Evolutionary conservation across 2,113 vertebrate species (phyloP), one percentile per base, ranked within the genome.

Genomic region (Gopherus flavomarginatus): DNA sequence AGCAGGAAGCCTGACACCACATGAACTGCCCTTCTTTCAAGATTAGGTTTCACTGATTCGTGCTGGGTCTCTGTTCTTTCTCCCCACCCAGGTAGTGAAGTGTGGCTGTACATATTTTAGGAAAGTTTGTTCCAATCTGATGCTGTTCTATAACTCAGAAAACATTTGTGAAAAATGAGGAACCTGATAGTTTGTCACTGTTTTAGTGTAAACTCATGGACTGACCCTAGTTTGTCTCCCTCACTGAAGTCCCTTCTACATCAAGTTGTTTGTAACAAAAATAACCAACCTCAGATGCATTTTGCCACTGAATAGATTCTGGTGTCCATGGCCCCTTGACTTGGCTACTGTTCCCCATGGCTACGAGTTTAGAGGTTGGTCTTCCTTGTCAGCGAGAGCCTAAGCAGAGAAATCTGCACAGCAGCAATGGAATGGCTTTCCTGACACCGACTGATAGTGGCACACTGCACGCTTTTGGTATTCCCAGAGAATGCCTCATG

Each of bases 211-310:
- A 77, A 26, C 38, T 77, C 24, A 26, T 77, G 11, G 38, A 26
- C 6, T 44, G 72, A 7, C 38, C 72, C 38, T 44, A 6, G 21
- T 44, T 11, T 44, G 72, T 77, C 14, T 35, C 11, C 69, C 8
- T 72, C 69, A 72, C 17, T n/a, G 35, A 8, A 69, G 65, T 44
- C 38, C 38, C 72, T 75, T 75, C n/a, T 75, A 75, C 11, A 11
- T 22, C 19, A 24, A 75, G 72, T 21, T 5, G 4, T 26, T 75
- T 42, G 22, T 44, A 38, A 75, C 21, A 44, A 44, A 8, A 31
- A 12, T 14, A 21, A 69, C 1, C 14, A 1, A 0, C 54, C 75
- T 12, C 91, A 62, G 6, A 80, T 0, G 24, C 4, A 0, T 29
- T 54, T n/a, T 38, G 26, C 26, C 24, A 52, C 49, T 53, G n/a